Evolutionary conservation across 2,113 vertebrate genomes (phyloP).

Genomic region (Tylochromis polylepis): DNA sequence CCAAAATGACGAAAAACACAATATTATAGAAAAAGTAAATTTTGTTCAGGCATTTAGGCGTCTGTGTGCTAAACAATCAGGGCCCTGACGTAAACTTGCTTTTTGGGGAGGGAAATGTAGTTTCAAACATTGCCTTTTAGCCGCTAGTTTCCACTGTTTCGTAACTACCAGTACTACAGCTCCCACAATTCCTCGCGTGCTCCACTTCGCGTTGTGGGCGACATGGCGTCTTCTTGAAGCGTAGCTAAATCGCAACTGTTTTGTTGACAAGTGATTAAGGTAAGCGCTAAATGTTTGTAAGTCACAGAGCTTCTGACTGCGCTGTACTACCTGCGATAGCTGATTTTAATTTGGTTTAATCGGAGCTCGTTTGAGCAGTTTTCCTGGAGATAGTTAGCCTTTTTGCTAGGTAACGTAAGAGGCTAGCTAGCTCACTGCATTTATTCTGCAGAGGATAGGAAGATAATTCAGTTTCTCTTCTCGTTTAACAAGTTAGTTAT

Average conservation of each 20-base stretch:
- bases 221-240: slow-evolving; percentile 69
- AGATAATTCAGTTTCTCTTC: not conserved
- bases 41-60: slow-evolving; percentile 47
- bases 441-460: not conserved
- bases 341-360: rapidly evolving
- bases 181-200: slow-evolving; percentile 42
- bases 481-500: rapidly evolving
- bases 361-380: not conserved
- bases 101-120: slow-evolving; percentile 52
- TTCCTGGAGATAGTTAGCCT: not conserved
- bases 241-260: slow-evolving; percentile 34
- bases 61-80: slow-evolving; percentile 10
- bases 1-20: not conserved
- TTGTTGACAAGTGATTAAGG: slow-evolving; percentile 45
- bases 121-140: not conserved
- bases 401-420: slow-evolving; percentile 8
- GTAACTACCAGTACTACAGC: slow-evolving; percentile 32
- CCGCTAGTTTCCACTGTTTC: rapidly evolving
- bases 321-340: rapidly evolving
- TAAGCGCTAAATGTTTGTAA: not conserved
- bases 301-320: rapidly evolving
- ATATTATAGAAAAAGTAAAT: not conserved
- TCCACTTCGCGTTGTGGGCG: not conserved
- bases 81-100: not conserved
- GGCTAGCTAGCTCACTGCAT: not conserved